A percentile compares a stretch with the other conserved stretches of the same genome.
Evolutionary conservation across 2,888 invertebrate species (phyloP).

Genomic region (Melanostoma mellinum): DNA sequence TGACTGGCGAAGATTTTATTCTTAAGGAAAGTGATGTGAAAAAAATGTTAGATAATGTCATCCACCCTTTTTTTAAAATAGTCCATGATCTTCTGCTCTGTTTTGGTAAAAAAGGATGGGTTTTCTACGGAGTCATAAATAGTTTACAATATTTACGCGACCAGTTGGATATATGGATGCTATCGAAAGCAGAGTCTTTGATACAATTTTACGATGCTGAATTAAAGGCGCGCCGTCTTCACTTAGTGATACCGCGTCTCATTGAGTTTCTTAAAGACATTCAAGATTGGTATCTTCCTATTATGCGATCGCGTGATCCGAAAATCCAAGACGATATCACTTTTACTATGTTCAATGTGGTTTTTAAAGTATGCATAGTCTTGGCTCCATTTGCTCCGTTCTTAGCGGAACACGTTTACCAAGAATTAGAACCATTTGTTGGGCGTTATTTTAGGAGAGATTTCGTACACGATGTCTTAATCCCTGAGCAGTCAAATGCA

Average conservation of each 20-base stretch:
- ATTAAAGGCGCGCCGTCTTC: constrained; percentile 94
- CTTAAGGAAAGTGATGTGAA: constrained; percentile 97
- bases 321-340: constrained; percentile 70
- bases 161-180: constrained; percentile 97
- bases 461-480: not conserved
- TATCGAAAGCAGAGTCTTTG: constrained; percentile 95
- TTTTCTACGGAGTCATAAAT: constrained; percentile 79
- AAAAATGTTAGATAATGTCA: constrained; percentile 96
- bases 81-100: constrained; percentile 95
- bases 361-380: constrained; percentile 82
- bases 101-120: constrained; percentile 86
- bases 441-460: constrained; percentile 83
- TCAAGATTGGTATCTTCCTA: constrained; percentile 97
- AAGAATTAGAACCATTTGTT: constrained; percentile 77
- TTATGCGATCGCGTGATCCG: not conserved
- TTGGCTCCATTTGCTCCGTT: constrained; percentile 98
- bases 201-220: constrained; percentile 92
- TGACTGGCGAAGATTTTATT: constrained; percentile 94
- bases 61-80: constrained; percentile 95
- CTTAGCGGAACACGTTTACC: constrained; percentile 95
- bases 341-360: constrained; percentile 9
- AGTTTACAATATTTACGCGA: constrained; percentile 13
- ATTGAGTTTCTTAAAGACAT: constrained; percentile 96
- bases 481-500: not conserved
- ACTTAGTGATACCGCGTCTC: constrained; percentile 94